These are phyloP conservation scores for Epizoanthus stellaris DNA, from an alignment of 92 coral and sea anemone species.

Conservation along the genomic window DNA sequence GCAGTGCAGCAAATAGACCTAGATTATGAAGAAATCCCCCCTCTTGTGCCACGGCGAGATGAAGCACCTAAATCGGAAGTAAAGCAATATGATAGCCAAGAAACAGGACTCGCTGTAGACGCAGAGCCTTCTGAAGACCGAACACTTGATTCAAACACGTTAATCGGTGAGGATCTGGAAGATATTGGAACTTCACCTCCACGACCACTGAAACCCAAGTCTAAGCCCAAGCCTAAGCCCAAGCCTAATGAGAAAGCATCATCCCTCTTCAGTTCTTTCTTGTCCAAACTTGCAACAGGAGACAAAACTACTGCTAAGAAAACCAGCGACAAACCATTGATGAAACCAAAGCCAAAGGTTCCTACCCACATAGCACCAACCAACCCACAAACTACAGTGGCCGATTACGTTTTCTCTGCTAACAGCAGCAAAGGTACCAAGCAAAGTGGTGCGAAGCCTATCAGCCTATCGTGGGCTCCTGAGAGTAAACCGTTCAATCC, in stretches of 20 bases:
- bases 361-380: no score
- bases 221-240: background rate
- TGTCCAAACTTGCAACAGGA: background rate
- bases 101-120: background rate
- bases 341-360: no score
- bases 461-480: background rate
- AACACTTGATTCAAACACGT: background rate
- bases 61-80: background rate
- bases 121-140: background rate
- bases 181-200: background rate
- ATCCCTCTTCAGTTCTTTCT: background rate
- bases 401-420: no score
- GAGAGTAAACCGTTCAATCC: background rate
- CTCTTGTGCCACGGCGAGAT: slow-evolving; percentile 23
- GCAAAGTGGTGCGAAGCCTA: background rate
- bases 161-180: background rate
- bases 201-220: slow-evolving; percentile 14
- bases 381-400: no score
- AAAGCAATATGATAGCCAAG: background rate
- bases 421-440: no score
- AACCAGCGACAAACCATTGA: no score
- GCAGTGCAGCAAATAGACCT: slow-evolving; percentile 13
- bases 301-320: background rate
- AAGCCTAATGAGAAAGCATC: background rate
- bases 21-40: slow-evolving; percentile 36